Evolutionary conservation across 2,888 invertebrate genomes (phyloP), one percentile per base, ranked within the genome.

Genomic region (Acanthopleura granulata): DNA sequence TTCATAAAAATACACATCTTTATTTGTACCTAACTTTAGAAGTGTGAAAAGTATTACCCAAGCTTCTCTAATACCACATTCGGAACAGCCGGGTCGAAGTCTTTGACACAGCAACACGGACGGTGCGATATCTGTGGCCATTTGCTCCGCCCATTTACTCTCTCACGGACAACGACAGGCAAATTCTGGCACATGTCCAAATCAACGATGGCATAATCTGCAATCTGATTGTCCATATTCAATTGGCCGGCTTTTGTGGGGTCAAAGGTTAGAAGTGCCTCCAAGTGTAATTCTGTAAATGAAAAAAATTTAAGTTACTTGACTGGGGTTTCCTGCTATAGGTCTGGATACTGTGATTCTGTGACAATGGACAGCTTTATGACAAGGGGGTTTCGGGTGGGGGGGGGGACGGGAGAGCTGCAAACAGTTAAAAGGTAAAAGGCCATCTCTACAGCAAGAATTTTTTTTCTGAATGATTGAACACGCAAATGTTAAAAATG

Each of bases 61-160:
- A 87, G 76, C 27, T 81, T 79, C 11, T 79, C 77, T 27, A 85
- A 74, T 18, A 75, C 73, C 12, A 80, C 76, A 11, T 74, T 66
- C 0, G 79, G 81, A 14, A 81, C 78, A 18, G 72, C 51, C 11
- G 85, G 83, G 74, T 87, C 87, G 72, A 86, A 77, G 71, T 83
- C 84, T 0, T 77, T 69, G n/a, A 85, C 81, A 61, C 74, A 66
- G 61, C 72, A 69, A 22, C 40, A 69, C n/a, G 51, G 50, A 14
- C 15, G 71, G 25, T 71, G 49, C 1, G 71, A 40, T 22, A 49
- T 40, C 40, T 40, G 12, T 40, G 71, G 71, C 71, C 71, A 71
- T 71, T 71, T 49, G 1, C 49, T n/a, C 25, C 49, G 16, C 18
- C 49, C 71, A 40, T 71, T 40, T 30, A n/a, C 25, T 49, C 49